phyloP scores from a whole-genome alignment of 2,113 vertebrate species.

The Macroglossus sobrinus region DNA sequence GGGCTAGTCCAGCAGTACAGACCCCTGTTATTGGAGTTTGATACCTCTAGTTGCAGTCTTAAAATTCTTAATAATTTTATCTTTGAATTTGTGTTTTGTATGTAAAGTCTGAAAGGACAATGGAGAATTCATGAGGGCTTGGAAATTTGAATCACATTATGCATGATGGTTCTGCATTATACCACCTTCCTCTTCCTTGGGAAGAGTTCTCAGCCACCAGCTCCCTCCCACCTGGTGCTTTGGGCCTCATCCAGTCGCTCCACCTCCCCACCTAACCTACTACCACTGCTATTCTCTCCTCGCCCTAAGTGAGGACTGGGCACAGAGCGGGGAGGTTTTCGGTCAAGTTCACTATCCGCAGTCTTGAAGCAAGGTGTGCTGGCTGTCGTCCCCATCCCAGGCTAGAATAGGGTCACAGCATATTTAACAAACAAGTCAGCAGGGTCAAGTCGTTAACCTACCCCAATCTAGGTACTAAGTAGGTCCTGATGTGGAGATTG shows the following conservation, averaged over 20 bases:
- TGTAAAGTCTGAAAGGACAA: background rate
- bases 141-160: background rate
- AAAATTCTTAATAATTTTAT: background rate
- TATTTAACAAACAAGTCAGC: rapidly evolving
- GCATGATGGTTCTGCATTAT: background rate
- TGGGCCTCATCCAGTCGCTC: background rate
- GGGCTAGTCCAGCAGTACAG: background rate
- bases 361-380: background rate
- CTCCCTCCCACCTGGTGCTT: rapidly evolving
- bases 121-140: rapidly evolving
- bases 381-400: too few species aligned
- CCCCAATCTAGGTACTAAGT: background rate
- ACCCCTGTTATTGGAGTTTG: background rate
- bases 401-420: background rate
- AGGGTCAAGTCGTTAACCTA: rapidly evolving
- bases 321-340: rapidly evolving
- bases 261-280: background rate
- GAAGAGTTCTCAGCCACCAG: rapidly evolving
- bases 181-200: background rate
- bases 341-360: rapidly evolving
- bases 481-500: background rate
- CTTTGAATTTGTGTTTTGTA: background rate
- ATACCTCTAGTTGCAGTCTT: background rate
- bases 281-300: background rate
- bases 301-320: rapidly evolving